Conservation (phyloP, 2,888 invertebrate genomes). For the Orthosia incerta region DNA sequence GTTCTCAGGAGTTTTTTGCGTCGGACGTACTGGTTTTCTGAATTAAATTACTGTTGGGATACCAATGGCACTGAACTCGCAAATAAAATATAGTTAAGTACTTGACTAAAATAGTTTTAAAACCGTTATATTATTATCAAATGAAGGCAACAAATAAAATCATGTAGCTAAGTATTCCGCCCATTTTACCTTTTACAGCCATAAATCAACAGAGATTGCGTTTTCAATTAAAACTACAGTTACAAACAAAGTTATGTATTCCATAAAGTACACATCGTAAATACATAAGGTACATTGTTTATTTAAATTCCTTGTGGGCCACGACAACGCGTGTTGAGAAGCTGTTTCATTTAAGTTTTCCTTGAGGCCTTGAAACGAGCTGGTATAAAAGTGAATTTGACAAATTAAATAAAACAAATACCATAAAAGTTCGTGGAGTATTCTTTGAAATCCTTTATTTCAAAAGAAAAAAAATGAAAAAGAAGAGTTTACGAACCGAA, state of each 20-base stretch:
- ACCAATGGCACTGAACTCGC: background rate
- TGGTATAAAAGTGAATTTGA: constrained; percentile 22
- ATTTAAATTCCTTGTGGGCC: constrained; percentile 69
- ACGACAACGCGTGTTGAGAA: constrained; percentile 73
- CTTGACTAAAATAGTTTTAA: background rate
- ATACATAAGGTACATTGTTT: constrained; percentile 47
- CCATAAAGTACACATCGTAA: constrained; percentile 48
- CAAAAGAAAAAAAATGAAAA: background rate
- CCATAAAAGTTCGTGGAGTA: background rate
- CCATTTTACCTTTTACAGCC: background rate
- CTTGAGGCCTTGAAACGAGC: constrained; percentile 56
- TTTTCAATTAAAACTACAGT: constrained; percentile 41
- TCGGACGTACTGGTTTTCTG: constrained; percentile 61
- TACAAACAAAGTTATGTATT: constrained; percentile 25
- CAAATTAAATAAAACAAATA: background rate
- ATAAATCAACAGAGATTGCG: constrained; percentile 5
- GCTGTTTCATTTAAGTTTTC: constrained; percentile 76
- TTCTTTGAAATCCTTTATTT: background rate
- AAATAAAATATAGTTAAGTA: background rate
- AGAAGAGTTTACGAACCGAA: constrained; percentile 37
- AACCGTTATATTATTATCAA: background rate
- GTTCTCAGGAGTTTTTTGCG: constrained; percentile 70
- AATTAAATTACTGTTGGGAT: constrained; percentile 57
- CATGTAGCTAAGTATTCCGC: background rate
- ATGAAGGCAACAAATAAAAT: constrained; percentile 8